phyloP scores from a whole-genome alignment of 2,797 vertebrate species.

The Carduelis carduelis region DNA sequence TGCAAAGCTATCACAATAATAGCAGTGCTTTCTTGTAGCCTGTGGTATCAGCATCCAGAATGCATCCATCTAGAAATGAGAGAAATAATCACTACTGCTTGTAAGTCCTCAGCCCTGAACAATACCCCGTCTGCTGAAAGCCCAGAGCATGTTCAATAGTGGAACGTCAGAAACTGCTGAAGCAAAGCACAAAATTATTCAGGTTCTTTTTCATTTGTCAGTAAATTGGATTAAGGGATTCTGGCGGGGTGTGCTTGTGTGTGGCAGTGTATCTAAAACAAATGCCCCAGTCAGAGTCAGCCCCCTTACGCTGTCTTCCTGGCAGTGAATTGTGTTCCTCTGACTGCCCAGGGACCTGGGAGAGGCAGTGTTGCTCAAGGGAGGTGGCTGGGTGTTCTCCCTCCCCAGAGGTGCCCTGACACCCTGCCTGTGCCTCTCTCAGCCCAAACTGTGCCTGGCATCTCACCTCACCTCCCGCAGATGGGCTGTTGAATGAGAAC shows the following conservation, averaged over 20 bases:
- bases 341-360: not conserved
- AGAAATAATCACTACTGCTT: not conserved
- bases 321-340: not conserved
- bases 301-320: not conserved
- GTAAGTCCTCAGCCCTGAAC: not conserved
- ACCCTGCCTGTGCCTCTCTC: rapidly evolving
- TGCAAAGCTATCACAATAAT: slow-evolving; percentile 20
- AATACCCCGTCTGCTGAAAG: not conserved
- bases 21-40: slow-evolving; percentile 3
- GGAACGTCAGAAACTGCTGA: not conserved
- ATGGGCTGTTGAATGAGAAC: not conserved
- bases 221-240: not conserved
- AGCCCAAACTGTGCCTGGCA: no score
- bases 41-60: slow-evolving; percentile 3
- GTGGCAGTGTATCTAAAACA: not conserved
- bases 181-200: slow-evolving; percentile 1
- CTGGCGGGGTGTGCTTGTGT: not conserved
- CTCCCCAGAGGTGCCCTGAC: rapidly evolving
- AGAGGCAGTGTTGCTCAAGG: not conserved
- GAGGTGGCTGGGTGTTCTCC: not conserved
- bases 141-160: not conserved
- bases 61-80: slow-evolving; percentile 17
- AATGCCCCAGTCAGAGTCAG: not conserved
- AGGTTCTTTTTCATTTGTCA: not conserved
- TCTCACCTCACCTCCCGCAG: not conserved